Evolutionary conservation across 2,797 vertebrate species (phyloP).

Genomic region (Otolemur crassicaudatus): DNA sequence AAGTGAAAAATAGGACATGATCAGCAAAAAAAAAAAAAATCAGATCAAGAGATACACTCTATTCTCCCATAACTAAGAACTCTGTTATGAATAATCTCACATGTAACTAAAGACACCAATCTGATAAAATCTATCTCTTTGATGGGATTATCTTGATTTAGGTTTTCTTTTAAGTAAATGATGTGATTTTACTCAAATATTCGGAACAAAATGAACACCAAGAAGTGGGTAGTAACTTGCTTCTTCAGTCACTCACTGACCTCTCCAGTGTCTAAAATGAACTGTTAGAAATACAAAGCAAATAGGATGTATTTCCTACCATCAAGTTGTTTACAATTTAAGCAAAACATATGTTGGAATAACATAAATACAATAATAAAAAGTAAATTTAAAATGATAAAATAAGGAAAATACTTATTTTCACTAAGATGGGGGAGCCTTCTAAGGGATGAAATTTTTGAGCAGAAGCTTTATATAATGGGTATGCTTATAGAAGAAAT

Average conservation of each 20-base stretch:
- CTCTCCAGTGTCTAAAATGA: neutral
- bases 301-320: neutral
- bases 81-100: neutral
- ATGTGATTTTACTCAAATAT: neutral
- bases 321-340: neutral
- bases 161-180: neutral
- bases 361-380: neutral
- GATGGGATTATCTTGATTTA: neutral
- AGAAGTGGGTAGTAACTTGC: neutral
- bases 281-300: neutral
- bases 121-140: neutral
- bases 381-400: neutral
- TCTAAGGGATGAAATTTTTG: neutral
- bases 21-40: neutral
- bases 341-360: neutral
- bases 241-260: neutral
- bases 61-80: neutral
- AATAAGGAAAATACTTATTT: neutral
- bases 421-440: neutral
- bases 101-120: neutral
- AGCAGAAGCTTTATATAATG: neutral
- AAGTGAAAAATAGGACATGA: neutral
- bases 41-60: neutral
- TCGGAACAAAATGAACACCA: slow-evolving; percentile 4
- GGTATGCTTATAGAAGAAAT: neutral